Evolutionary conservation across 2,113 vertebrate genomes (phyloP).

Genomic region (Lasiurus borealis): DNA sequence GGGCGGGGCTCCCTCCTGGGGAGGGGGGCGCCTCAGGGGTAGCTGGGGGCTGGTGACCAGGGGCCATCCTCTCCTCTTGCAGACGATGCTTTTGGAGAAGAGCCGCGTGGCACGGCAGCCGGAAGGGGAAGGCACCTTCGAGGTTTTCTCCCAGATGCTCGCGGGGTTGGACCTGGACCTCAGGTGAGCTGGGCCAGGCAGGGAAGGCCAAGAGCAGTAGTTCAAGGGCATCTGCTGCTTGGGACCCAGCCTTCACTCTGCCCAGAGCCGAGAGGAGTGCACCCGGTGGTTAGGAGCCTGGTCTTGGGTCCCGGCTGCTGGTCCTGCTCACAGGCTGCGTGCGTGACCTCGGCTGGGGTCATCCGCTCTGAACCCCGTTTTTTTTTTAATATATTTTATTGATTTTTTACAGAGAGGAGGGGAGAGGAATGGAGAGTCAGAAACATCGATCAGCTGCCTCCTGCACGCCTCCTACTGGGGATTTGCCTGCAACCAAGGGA

Average conservation of each 20-base stretch:
- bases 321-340: accelerated
- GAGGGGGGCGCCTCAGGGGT: background rate
- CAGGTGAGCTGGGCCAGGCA: conserved; percentile 85
- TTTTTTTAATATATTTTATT: background rate
- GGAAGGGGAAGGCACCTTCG: conserved; percentile 92
- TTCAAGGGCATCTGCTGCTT: accelerated
- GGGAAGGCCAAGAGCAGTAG: accelerated
- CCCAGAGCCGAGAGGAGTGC: background rate
- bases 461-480: too few species aligned
- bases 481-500: too few species aligned
- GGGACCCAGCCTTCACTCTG: background rate
- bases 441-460: too few species aligned
- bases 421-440: too few species aligned
- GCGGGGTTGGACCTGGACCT: conserved; percentile 91
- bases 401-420: too few species aligned
- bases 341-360: too few species aligned
- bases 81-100: conserved; percentile 97
- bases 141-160: conserved; percentile 95
- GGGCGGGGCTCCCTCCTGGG: accelerated
- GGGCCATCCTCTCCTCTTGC: background rate
- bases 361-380: background rate
- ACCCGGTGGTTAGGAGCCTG: background rate
- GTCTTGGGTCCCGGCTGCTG: background rate
- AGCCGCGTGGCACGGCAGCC: conserved; percentile 88
- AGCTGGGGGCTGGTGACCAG: background rate